Evolutionary conservation across 2,797 vertebrate species (phyloP), one percentile per base, ranked within the genome.

Genomic region (Mormyrus hasselquistii): DNA sequence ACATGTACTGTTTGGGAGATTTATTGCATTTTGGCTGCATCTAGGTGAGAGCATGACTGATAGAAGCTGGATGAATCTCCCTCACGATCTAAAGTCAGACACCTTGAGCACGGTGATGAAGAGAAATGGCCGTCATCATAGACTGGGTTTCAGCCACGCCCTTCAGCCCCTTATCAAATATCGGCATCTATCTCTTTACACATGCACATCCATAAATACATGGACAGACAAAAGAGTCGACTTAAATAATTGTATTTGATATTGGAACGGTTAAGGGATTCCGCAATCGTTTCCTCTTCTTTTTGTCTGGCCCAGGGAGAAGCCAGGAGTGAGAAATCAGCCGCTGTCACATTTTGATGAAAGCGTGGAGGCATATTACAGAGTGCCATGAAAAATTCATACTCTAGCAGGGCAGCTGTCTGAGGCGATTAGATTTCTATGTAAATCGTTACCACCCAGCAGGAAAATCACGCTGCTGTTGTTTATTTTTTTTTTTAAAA

Each of bases 321-420:
- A 59, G 85, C 29, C 52, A 29, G 84, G 29, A 29, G 25, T 41
- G 85, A 38, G 57, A 87, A 57, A 89, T 38, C 59, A 44, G 88
- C 84, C 12, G 19, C 49, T 69, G 84, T 89, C 84, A 87, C 73
- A 89, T 89, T 62, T 87, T 87, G 84, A 89, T 89, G 88, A 89
- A 89, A 89, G 84, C 6, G 62, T 44, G 62, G 49, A 89, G 38
- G 84, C 88, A 89, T 87, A 79, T 86, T 89, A 85, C 34, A 86
- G 59, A 29, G 47, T 19, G 62, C 47, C 50, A 89, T 89, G 88
- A 89, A 89, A 89, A 89, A 89, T 89, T 89, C 88, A 89, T 89
- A 53, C 25, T 10, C 22, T 25, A 50, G 82, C 62, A 29, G 52
- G 88, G 88, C 62, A 14, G 50, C 84, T 76, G 88, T 89, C 84